Conservation (phyloP, 2,113 vertebrate genomes). For the Scalopus aquaticus region DNA sequence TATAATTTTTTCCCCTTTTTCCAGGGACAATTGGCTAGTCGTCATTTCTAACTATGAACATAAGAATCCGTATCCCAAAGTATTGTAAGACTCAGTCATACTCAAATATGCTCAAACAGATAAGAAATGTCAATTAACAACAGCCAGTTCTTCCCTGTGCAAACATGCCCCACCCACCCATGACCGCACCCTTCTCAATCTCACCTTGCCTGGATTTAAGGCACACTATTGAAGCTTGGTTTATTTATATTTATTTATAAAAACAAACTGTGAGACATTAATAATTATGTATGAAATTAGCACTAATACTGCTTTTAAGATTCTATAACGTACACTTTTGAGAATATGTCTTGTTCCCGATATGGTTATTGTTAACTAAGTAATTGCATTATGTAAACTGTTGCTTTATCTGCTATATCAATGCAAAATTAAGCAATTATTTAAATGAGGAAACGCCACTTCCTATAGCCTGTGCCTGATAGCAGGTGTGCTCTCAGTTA, state of each 20-base stretch:
- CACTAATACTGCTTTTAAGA: background rate
- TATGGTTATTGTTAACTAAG: background rate
- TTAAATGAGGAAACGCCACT: background rate
- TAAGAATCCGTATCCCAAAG: background rate
- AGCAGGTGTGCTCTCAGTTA: background rate
- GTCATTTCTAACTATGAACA: background rate
- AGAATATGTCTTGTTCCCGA: background rate
- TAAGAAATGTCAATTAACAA: background rate
- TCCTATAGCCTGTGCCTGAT: background rate
- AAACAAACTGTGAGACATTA: background rate
- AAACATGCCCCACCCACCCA: too few species aligned
- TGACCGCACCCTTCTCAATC: background rate
- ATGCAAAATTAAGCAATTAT: background rate
- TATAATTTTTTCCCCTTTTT: background rate
- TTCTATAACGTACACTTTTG: background rate
- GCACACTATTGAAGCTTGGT: background rate
- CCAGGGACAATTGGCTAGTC: background rate
- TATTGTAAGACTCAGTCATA: background rate
- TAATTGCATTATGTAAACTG: background rate
- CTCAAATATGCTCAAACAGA: background rate
- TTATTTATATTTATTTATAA: background rate
- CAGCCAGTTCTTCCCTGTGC: background rate
- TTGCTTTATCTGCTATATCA: background rate
- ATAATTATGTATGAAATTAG: slow-evolving; percentile 6
- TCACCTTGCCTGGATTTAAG: background rate